Conservation (phyloP, 2,113 vertebrate genomes). For the Sitta europaea region DNA sequence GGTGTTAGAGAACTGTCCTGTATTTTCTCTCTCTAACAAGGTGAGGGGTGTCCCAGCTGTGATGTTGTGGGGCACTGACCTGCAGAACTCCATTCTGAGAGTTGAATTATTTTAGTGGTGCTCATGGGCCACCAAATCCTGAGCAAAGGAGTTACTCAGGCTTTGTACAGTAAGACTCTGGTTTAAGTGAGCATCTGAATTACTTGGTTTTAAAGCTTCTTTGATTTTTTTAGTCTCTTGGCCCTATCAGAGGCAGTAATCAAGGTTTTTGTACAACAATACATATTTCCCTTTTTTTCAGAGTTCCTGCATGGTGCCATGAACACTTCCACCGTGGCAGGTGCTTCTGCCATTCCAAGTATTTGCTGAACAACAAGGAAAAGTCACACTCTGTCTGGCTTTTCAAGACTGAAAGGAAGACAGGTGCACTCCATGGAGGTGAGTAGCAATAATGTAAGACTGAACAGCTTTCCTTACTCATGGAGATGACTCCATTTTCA, state of each 20-base stretch:
- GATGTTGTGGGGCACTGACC: neutral
- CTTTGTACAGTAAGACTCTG: neutral
- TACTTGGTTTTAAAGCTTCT: neutral
- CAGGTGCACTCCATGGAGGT: neutral
- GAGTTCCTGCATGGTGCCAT: neutral
- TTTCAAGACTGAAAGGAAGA: neutral
- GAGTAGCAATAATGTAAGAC: neutral
- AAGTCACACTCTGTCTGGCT: neutral
- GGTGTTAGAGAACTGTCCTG: neutral
- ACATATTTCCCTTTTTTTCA: neutral
- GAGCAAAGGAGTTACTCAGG: neutral
- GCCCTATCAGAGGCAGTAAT: neutral
- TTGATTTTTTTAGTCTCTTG: neutral
- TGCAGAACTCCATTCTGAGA: neutral
- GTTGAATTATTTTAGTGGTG: neutral
- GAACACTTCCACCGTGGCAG: neutral
- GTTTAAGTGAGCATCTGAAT: neutral
- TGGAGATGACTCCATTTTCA: neutral
- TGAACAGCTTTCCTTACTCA: slow-evolving; percentile 7
- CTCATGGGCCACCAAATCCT: neutral
- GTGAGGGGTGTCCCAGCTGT: neutral
- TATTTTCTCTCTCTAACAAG: neutral
- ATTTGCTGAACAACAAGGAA: neutral
- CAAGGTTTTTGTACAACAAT: neutral
- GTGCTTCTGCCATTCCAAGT: neutral